A percentile compares a stretch with the other conserved stretches of the same genome.
phyloP scores from a whole-genome alignment of 2,888 invertebrate species.

The Aleiodes testaceus region DNA sequence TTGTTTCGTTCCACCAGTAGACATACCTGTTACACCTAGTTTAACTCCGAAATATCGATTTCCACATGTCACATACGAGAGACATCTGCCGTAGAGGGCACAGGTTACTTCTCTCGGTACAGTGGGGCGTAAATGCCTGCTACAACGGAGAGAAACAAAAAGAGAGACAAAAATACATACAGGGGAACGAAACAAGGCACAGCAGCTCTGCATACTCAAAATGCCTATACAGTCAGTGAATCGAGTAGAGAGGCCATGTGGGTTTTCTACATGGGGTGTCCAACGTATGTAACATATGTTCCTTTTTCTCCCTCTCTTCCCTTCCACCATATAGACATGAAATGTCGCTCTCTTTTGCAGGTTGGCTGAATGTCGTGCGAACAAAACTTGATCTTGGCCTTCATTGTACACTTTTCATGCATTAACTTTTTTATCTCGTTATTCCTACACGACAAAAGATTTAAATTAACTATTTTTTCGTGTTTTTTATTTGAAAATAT shows the following conservation, averaged over 20 bases:
- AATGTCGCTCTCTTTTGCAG: slow-evolving; percentile 16
- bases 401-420: slow-evolving; percentile 16
- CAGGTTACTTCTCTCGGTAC: slow-evolving; percentile 49
- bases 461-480: slow-evolving; percentile 4
- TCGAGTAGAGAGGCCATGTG: slow-evolving; percentile 19
- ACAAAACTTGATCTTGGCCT: slow-evolving; percentile 31
- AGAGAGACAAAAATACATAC: slow-evolving; percentile 3
- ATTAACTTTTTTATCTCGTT: neutral
- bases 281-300: slow-evolving; percentile 9
- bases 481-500: slow-evolving; percentile 7
- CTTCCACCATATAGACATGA: slow-evolving; percentile 40
- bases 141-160: neutral
- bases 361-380: slow-evolving; percentile 42
- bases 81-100: slow-evolving; percentile 58
- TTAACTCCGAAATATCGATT: slow-evolving; percentile 63
- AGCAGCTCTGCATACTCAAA: slow-evolving; percentile 29
- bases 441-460: neutral
- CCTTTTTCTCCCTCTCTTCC: slow-evolving; percentile 26
- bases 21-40: slow-evolving; percentile 49
- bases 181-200: slow-evolving; percentile 30
- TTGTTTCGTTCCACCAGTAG: slow-evolving; percentile 38
- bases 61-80: slow-evolving; percentile 58
- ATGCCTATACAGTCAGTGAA: slow-evolving; percentile 31
- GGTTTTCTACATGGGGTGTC: slow-evolving; percentile 35
- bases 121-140: slow-evolving; percentile 31